A percentile compares a stretch with the other conserved stretches of the same genome.
phyloP scores from a whole-genome alignment of 2,797 vertebrate genomes.

The Varecia variegata region DNA sequence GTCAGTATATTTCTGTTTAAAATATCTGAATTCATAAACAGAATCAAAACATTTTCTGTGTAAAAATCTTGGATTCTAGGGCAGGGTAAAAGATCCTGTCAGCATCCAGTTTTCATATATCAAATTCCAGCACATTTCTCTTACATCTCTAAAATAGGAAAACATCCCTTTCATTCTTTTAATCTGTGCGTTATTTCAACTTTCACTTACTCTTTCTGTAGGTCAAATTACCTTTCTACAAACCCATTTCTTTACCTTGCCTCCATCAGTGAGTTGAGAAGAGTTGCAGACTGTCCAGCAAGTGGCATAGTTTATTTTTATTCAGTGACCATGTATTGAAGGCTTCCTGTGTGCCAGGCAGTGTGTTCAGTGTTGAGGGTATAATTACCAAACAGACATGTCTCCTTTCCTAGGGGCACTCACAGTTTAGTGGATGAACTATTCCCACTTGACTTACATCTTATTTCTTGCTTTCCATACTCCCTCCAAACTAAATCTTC shows the following conservation, averaged over 20 bases:
- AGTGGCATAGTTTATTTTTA: not conserved
- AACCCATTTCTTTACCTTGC: not conserved
- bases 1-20: not conserved
- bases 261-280: not conserved
- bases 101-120: not conserved
- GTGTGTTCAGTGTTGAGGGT: not conserved
- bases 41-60: not conserved
- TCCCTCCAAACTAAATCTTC: not conserved
- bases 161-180: not conserved
- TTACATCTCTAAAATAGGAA: not conserved
- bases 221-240: not conserved
- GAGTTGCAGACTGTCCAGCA: not conserved
- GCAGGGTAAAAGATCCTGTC: not conserved
- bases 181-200: not conserved
- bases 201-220: not conserved
- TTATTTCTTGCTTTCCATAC: not conserved
- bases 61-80: not conserved
- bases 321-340: not conserved
- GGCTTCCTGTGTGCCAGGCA: not conserved
- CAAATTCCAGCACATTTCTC: not conserved
- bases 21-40: not conserved
- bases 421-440: not conserved
- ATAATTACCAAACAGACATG: not conserved
- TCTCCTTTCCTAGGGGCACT: not conserved
- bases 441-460: not conserved